Evolutionary conservation across 1,140 invertebrate species (phyloP), one percentile per base, ranked within the genome.

Genomic region (Aradophagus sp.): DNA sequence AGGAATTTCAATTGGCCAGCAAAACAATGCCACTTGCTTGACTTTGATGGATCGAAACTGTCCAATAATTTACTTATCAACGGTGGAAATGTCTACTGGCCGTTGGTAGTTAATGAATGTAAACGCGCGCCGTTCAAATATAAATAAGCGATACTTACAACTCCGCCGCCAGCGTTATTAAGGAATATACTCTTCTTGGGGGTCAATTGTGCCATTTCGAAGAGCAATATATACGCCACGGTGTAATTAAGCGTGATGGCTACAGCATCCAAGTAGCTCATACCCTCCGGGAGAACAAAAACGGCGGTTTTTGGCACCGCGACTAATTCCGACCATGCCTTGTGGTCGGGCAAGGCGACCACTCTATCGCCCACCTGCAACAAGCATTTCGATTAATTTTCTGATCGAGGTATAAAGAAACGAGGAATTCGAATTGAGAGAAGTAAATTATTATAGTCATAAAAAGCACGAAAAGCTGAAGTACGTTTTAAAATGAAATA

Each of bases 181-280:
- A 96, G 87, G 38, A 97, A 87, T 11, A 96, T 86, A 63, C 90
- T 93, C 83, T 95, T 94, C 45, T 93, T 93, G 34, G 91, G 88
- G 1, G 89, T 87, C 12, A 96, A 84, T 75, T 91, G 90, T 27
- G 90, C 93, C 77, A 95, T 86, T 75, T 95, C 93, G 84, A 96
- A 95, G 5, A 97, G 89, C 55, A 96, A 85, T 58, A 95, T 91
- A 80, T 96, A 92, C 32, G 94, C 95, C 1, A 95, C 92, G 31
- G 94, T 89, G 78, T 93, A 96, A 83, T 95, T 95, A 87, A 95
- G 92, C 15, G 93, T 91, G 67, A 96, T 88, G 23, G 93, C 93
- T 7, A 92, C 92, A 10, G 92, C 94, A 73, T 96, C 93, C 74
- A 91, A 84, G 58, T 91, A 93, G 41, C 87, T 89, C 90, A 96